Base-by-base conservation (phyloP, 2,113 vertebrate species). In the Brevimyrus niger region DNA sequence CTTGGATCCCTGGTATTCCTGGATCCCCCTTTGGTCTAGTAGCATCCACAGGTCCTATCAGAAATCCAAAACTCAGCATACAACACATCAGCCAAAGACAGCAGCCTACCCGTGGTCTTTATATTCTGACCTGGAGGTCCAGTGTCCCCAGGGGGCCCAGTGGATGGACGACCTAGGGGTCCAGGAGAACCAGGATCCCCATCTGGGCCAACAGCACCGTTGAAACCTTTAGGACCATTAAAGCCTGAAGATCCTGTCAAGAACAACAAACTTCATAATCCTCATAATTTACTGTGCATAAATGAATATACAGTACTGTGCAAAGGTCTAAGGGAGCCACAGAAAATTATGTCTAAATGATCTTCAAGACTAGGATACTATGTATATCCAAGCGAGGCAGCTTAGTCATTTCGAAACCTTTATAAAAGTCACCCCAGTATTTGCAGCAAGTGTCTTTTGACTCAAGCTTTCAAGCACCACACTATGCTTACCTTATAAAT, bases 1-100 rank as follows among this genome's bases (percentile, higher is more conserved):
- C 94, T 76, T 91, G 92, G 51, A 7, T 4, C 86, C 95, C 94
- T 89, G 4, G 35, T 10, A 0, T 55, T 91, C 95, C 95, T 89
- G 35, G 11, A 85, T 94, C 90, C 87, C 95, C 95, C 85, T 1
- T 1, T 3, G 2, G 3, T 87, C 95, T 94, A 69, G 27, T 0
- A 1, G 27, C 11, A 91, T 94, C 94, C 80, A 27, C 23, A 0
- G 13, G 0, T 91, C 95, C 95, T 95, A 61, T 87, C 53, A 85
- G 55, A 10, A 15, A 44, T 23, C 61, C 27, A 23, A 88, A 38
- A 13, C 23, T 48, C 44, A 65, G 87, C 42, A 61, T 17, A 80
- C 17, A 69, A 21, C 8, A 86, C 35, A 89, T 27, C 85, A 47
- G 5, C 3, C 47, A 58, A 8, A 82, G 42, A 15, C 17, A 27